Base-by-base conservation (phyloP, 2,888 invertebrate species). In the Pachymerium ferrugineum region DNA sequence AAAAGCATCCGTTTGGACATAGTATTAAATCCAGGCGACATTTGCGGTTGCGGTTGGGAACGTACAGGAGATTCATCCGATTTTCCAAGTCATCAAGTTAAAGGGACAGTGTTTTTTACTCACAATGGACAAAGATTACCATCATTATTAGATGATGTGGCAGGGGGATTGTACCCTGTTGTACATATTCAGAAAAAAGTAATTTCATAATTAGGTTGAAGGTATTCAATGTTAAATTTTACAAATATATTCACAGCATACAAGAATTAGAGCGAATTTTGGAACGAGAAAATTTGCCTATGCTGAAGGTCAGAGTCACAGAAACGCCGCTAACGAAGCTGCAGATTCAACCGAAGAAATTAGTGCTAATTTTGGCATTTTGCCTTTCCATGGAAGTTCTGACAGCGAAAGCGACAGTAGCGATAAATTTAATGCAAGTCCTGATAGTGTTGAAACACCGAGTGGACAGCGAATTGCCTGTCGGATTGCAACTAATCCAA, bases 111-210 rank as follows among this genome's bases (percentile, higher is more conserved):
- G 14, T 82, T 80, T 78, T 83, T 83, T 77, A 82, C 82, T 6
- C 78, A 80, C 76, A 82, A 82, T 76, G 82, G 82, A 1, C 78
- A 80, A 67, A 75, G 79, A 22, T 78, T 82, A 29, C 76, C 78
- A n/a, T 77, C 80, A 1, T 78, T 78, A n/a, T 79, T 83, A 33
- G 82, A 82, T 72, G 81, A 82, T 76, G 82, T 82, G 3, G 78
- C 80, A 10, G 80, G 81, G 3, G 80, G 79, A 1, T 78, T 83
- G 79, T 82, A 79, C 76, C 83, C 83, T 28, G 81, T 82, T 25
- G 80, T 83, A 10, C 83, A 83, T 76, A 80, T 83, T 33, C 82
- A 82, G 78, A 82, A 82, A 77, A 81, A 82, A 79, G 81, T 73
- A 5, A 8, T 0, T 10, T 3, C 80, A 73, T 35, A 0, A 35